These are phyloP conservation scores for Istiophorus platypterus DNA, from an alignment of 2,113 vertebrate species.

Conservation along the genomic window DNA sequence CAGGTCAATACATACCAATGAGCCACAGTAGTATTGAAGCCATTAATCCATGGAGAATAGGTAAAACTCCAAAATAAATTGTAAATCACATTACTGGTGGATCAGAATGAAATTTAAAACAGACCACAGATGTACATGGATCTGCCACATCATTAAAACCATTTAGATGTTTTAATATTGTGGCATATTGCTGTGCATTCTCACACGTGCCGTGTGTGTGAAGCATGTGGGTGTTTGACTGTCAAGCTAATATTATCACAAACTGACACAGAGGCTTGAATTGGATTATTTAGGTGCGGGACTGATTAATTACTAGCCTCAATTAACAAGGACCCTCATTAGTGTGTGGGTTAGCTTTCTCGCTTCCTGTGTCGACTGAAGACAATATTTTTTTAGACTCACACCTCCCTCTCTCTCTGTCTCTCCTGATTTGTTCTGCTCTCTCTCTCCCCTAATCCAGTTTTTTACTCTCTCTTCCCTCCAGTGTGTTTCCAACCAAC, in stretches of 20 bases:
- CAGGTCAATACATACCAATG: not conserved
- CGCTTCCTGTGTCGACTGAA: slow-evolving; percentile 33
- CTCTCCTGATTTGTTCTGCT: slow-evolving; percentile 20
- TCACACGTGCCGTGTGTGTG: not conserved
- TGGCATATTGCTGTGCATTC: not conserved
- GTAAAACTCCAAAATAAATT: too few species aligned
- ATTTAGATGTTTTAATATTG: too few species aligned
- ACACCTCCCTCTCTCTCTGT: not conserved
- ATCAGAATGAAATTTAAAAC: too few species aligned
- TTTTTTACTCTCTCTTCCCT: slow-evolving; percentile 25
- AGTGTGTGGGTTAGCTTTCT: slow-evolving; percentile 48
- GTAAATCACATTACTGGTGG: too few species aligned
- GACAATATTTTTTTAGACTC: slow-evolving; percentile 14
- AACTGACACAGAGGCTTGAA: slow-evolving; percentile 31
- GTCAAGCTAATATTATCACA: slow-evolving; percentile 37
- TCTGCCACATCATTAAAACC: too few species aligned
- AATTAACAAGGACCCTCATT: slow-evolving; percentile 67
- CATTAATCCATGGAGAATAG: too few species aligned
- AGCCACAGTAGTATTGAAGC: too few species aligned
- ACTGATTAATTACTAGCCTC: slow-evolving; percentile 62
- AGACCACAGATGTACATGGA: too few species aligned
- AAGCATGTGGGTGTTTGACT: not conserved
- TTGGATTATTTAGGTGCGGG: slow-evolving; percentile 52
- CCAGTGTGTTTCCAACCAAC: slow-evolving; percentile 18
- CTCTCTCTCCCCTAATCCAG: not conserved